Percentiles rank a stretch among this genome's conserved stretches.
Conservation (phyloP, 2,888 invertebrate genomes). For the Drosophila fulvimacula region DNA sequence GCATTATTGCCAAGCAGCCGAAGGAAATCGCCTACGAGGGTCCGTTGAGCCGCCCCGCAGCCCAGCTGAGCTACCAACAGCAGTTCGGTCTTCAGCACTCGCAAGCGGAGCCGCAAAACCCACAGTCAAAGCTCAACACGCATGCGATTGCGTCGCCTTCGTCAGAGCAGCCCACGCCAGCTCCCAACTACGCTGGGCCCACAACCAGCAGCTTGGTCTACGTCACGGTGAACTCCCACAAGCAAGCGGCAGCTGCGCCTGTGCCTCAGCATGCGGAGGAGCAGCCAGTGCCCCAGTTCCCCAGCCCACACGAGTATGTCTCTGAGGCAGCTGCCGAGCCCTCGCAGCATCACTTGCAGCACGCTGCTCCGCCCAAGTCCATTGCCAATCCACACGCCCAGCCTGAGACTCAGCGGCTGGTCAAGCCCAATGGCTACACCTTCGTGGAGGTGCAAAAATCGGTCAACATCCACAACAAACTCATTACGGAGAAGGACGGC, state of each 20-base stretch:
- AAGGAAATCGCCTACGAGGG: constrained; percentile 33
- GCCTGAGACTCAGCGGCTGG: constrained; percentile 26
- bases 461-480: constrained; percentile 85
- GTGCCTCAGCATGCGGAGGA: constrained; percentile 8
- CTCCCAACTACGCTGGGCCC: constrained; percentile 43
- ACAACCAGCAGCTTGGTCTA: constrained; percentile 63
- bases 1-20: constrained; percentile 13
- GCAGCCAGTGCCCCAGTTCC: constrained; percentile 33
- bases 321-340: constrained; percentile 67
- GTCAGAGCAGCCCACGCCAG: neutral
- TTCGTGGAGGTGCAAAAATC: constrained; percentile 89
- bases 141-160: constrained; percentile 51
- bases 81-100: constrained; percentile 33
- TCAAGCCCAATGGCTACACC: constrained; percentile 85
- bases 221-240: constrained; percentile 67
- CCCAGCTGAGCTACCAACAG: constrained; percentile 60
- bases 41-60: constrained; percentile 49
- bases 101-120: constrained; percentile 5
- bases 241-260: constrained; percentile 11
- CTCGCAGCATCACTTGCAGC: constrained; percentile 46
- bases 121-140: constrained; percentile 51
- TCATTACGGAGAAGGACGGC: constrained; percentile 83
- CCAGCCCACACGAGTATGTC: constrained; percentile 74
- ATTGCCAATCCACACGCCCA: neutral
- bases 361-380: constrained; percentile 33